Evolutionary conservation across 2,888 invertebrate species (phyloP), one percentile per base, ranked within the genome.

Genomic region (Polia nebulosa): DNA sequence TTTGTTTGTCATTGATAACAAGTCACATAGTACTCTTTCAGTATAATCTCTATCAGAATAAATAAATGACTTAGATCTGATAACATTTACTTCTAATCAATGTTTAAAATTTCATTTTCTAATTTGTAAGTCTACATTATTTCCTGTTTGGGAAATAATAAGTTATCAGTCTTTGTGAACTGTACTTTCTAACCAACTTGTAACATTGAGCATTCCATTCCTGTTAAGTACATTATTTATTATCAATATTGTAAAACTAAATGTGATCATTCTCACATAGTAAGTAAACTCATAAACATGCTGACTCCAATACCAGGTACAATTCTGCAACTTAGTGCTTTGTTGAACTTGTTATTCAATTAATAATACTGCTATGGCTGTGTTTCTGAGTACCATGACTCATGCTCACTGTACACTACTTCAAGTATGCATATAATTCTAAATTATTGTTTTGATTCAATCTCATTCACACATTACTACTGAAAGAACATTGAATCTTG

Each of bases 311-410:
- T 2, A 32, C 9, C 15, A 32, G 9, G 1, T 27, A 25, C 7
- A 15, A 25, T 11, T 25, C 8, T 7, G 17, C 36, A 52, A 75
- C 67, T 67, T 66, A 36, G 51, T 66, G 25, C 20, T 34, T 25
- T 11, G 39, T 73, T 75, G 29, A 66, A 66, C 3, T 36, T 44
- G 20, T 61, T 32, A 61, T 25, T 11, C 22, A 44, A 44, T 45
- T 49, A 51, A 29, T 32, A 20, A 11, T 22, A 49, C 34, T 15
- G n/a, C 32, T 15, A 27, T 34, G 45, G 5, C 13, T 34, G 11
- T 44, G 29, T n/a, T 75, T 66, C 34, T 36, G 36, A 45, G 44
- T 36, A 49, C 17, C n/a, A 34, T 52, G 67, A 69, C 27, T 75
- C n/a, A 29, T 3, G 4, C 17, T 6, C 32, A 6, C 17, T 11